These are phyloP conservation scores for Enteromius unitaeniatus DNA, from an alignment of 2,797 vertebrate species.

Conservation along the genomic window DNA sequence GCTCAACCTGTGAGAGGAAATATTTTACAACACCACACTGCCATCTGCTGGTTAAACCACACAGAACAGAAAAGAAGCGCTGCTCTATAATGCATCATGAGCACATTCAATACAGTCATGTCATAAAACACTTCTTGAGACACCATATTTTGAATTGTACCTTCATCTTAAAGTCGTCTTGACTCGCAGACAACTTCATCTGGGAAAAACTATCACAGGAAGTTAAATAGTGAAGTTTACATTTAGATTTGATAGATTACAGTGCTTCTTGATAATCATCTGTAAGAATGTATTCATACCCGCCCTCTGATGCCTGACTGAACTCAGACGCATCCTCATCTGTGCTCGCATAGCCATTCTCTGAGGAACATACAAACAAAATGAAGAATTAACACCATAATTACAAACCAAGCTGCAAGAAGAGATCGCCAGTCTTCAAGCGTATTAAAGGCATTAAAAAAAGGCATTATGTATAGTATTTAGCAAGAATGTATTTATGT, in stretches of 20 bases:
- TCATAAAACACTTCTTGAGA: neutral
- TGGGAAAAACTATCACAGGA: conserved; percentile 80
- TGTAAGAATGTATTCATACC: conserved; percentile 75
- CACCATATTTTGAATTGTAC: conserved; percentile 67
- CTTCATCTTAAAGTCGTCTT: conserved; percentile 96
- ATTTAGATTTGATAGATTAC: neutral
- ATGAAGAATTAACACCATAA: neutral
- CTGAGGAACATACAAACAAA: conserved; percentile 69
- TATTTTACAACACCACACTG: conserved; percentile 58
- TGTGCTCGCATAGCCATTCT: conserved; percentile 94
- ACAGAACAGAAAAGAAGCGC: neutral
- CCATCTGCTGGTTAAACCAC: conserved; percentile 68
- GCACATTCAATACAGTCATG: neutral
- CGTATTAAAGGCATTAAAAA: too few species aligned
- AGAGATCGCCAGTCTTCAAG: neutral
- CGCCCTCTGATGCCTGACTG: conserved; percentile 90
- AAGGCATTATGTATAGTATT: neutral
- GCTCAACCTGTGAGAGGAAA: conserved; percentile 81
- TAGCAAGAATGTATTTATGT: neutral
- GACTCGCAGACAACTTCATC: conserved; percentile 95
- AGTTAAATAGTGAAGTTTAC: neutral
- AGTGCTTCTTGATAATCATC: neutral
- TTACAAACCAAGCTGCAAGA: neutral
- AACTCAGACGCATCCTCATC: conserved; percentile 95
- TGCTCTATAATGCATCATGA: neutral